Base-by-base conservation (phyloP, 2,797 vertebrate genomes). In the Leucoraja ocellata region DNA sequence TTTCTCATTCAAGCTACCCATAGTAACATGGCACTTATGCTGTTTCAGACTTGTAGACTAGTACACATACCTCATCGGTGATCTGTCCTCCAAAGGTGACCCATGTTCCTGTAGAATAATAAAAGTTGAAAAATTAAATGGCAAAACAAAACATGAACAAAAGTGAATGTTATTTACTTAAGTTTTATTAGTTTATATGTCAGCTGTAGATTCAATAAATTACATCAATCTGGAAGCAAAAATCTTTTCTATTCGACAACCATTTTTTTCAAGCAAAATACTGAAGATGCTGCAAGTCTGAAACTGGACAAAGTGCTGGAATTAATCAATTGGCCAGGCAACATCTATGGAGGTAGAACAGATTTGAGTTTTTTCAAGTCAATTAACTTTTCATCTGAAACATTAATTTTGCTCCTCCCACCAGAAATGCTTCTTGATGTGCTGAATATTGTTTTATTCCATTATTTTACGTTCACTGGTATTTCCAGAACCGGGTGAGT, bases 11-110 rank as follows among this genome's bases (percentile, higher is more conserved):
- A 68, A 90, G 58, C 86, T 93, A 94, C 91, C 54, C 79, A 93
- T 93, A 46, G 93, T 73, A 91, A 94, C 93, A 93, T 76, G 74
- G 16, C 10, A 61, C 73, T 80, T 93, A 46, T 86, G 93, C 80
- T 76, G 81, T 94, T 93, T 86, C 46, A 93, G 74, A 36, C 11
- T 18, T 28, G 4, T 61, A 36, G 63, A 36, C 32, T 73, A 93
- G 0, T n/a, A 4, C 61, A 94, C 97, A 97, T 97, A 99, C 99
- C 98, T 99, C 99, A 0, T 99, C 99, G 0, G 98, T 99, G 96
- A 99, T 98, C 96, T 99, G 99, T 94, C 98, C 98, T 74, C 99
- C 99, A 0, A 99, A 99, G 0, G 99, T 99, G 96, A 99, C 99
- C 99, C 99, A 99, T 96, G 99, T 99, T 96, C 99, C 99, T 99